Base-by-base conservation (phyloP, 2,888 invertebrate genomes). In the Agriopis aurantiaria region DNA sequence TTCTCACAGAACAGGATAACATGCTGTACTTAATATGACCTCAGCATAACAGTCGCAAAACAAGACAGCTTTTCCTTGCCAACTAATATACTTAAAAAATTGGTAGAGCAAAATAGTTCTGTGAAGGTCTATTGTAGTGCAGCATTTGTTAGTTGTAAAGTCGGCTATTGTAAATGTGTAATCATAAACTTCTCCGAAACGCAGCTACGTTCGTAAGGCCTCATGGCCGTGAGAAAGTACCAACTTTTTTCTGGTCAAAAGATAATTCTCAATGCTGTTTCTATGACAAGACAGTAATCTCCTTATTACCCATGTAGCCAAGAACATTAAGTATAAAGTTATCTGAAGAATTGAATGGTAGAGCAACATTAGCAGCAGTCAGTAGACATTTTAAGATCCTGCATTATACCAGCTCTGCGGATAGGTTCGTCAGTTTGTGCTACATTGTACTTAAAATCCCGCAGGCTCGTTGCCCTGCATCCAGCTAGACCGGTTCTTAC, bases 401-500 rank as follows among this genome's bases (percentile, higher is more conserved):
- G 8, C 9, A 9, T 3, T 41, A 14, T 9, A 41, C 0, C 41
- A 14, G 14, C 8, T 56, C n/a, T 41, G 33, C 41, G 12, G 12
- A 40, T 55, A 12, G 8, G 14, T 8, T 11, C 4, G 17, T 7
- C 10, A 10, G 49, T 8, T 9, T 52, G 10, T 5, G 11, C 52
- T 58, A 46, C 58, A 12, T 57, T 57, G 57, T 57, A 58, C 12
- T 23, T 58, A 46, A 23, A 61, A 40, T 69, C 61, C 65, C 57
- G 6, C 55, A 61, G 69, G 61, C 52, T 43, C 17, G 45, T 8
- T 45, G 57, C 56, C 62, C 23, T 56, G 61, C 58, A 70, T 72
- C 75, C 75, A 65, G 67, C 43, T 62, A 62, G 72, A 77, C 77
- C 74, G 74, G 77, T 77, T 72, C 56, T 55, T 65, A 11, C 51